These are phyloP conservation scores for Xerus inauris DNA, from an alignment of 2,113 vertebrate genomes.

Conservation along the genomic window DNA sequence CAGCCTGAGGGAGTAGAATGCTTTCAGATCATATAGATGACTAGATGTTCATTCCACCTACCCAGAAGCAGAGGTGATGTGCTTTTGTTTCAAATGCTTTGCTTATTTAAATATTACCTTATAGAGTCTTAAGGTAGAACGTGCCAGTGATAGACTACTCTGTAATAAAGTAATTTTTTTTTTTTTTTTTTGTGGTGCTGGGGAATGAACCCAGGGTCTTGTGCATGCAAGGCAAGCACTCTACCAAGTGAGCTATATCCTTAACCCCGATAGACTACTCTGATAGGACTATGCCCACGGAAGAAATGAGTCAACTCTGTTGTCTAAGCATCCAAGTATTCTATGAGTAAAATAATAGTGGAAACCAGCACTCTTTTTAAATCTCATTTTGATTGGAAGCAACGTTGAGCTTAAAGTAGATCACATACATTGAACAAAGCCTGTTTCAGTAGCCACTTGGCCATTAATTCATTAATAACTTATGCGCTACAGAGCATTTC, in stretches of 20 bases:
- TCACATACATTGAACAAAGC: neutral
- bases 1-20: neutral
- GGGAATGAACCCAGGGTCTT: no score
- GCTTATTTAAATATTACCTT: neutral
- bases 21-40: neutral
- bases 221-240: no score
- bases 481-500: neutral
- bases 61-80: neutral
- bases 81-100: neutral
- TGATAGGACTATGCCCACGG: neutral
- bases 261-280: neutral
- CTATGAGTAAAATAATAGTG: neutral
- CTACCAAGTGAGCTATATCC: no score
- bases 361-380: neutral
- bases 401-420: neutral
- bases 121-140: neutral
- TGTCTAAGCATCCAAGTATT: neutral
- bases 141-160: neutral
- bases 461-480: neutral
- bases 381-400: constrained; percentile 2
- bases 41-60: neutral
- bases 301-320: neutral
- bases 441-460: neutral
- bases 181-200: no score
- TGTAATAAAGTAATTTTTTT: no score